Percentiles rank a stretch among this genome's conserved stretches.
Evolutionary conservation across 1,140 invertebrate species (phyloP).

Genomic region (Panagrolaimus sp.): DNA sequence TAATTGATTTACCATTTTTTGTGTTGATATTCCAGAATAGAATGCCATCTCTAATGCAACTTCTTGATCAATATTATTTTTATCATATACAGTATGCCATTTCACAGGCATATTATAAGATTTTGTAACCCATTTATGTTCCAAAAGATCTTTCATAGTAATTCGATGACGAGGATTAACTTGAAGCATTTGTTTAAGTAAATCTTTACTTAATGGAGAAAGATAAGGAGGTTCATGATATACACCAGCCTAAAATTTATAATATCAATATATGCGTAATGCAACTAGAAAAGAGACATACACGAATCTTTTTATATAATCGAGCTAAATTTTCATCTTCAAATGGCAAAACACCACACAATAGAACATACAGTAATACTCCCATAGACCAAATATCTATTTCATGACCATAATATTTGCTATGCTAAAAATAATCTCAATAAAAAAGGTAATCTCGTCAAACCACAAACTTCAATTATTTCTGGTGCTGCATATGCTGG

Average conservation of each 20-base stretch:
- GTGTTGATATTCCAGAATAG: conserved; percentile 60
- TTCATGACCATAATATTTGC: conserved; percentile 62
- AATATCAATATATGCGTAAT: background rate
- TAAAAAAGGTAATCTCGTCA: background rate
- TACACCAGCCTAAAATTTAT: conserved; percentile 66
- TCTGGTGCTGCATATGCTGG: conserved; percentile 73
- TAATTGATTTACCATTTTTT: conserved; percentile 58
- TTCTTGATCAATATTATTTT: conserved; percentile 64
- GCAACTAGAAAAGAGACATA: conserved; percentile 58
- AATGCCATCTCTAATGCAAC: conserved; percentile 67
- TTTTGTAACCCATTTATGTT: conserved; percentile 71
- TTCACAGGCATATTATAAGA: conserved; percentile 65
- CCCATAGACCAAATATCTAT: conserved; percentile 77
- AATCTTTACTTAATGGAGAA: conserved; percentile 64
- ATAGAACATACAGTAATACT: conserved; percentile 70
- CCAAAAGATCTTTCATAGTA: conserved; percentile 67
- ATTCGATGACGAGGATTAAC: conserved; percentile 71
- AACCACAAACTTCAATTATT: conserved; percentile 59
- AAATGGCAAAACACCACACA: conserved; percentile 73
- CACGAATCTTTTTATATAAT: conserved; percentile 71
- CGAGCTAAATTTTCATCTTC: conserved; percentile 68
- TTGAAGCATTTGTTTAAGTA: conserved; percentile 70
- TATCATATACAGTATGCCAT: conserved; percentile 62
- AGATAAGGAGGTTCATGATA: conserved; percentile 72
- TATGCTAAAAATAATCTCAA: conserved; percentile 59